Conservation (phyloP, 2,113 vertebrate genomes). For the Buteo buteo region DNA sequence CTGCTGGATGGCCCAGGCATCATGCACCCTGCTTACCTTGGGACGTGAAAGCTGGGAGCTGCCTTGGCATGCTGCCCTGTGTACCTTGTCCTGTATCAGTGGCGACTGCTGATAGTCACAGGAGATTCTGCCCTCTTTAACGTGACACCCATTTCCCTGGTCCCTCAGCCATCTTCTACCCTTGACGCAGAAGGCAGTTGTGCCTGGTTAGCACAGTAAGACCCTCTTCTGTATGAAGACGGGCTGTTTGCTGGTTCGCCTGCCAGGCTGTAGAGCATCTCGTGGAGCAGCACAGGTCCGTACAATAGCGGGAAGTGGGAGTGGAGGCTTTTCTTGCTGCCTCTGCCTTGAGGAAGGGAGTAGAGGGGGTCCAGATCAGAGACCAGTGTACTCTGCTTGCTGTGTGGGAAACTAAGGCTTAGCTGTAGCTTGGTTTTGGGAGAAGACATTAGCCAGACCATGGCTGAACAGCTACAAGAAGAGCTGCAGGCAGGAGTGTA, state of each 20-base stretch:
- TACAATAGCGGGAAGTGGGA: fast-evolving
- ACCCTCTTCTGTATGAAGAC: fast-evolving
- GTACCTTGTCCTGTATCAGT: background rate
- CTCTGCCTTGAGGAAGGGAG: background rate
- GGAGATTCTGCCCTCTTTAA: background rate
- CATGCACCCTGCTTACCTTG: background rate
- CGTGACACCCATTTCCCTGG: background rate
- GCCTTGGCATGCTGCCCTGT: background rate
- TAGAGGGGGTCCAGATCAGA: background rate
- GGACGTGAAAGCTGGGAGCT: background rate
- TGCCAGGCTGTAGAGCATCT: background rate
- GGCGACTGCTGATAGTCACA: background rate
- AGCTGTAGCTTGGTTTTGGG: background rate
- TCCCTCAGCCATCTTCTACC: background rate
- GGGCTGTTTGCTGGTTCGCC: background rate
- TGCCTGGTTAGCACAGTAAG: background rate
- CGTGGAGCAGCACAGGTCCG: background rate
- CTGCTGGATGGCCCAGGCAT: fast-evolving
- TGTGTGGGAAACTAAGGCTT: background rate
- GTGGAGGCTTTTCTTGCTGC: background rate
- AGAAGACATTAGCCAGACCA: background rate
- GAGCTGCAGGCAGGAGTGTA: background rate
- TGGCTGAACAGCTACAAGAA: background rate
- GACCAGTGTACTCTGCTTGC: background rate
- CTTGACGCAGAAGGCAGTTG: background rate